A percentile compares a stretch with the other conserved stretches of the same genome.
Evolutionary conservation across 2,888 invertebrate species (phyloP).

Genomic region (Lasioglossum malachurum): DNA sequence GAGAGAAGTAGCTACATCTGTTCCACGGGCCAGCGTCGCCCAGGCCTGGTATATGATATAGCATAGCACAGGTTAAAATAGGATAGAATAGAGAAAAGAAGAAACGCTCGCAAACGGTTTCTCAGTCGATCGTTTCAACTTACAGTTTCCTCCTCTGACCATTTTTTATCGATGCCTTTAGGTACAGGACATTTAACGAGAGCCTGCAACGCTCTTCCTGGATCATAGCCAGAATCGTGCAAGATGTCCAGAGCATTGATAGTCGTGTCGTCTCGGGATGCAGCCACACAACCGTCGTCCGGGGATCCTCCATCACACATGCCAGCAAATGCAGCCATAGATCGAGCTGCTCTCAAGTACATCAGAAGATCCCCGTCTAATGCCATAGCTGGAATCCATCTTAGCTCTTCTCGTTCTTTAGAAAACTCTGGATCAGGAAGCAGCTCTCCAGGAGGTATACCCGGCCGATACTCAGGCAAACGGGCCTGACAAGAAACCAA

Average conservation of each 20-base stretch:
- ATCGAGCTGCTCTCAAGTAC: conserved; percentile 98
- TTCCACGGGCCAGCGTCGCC: too few species aligned
- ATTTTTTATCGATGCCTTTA: conserved; percentile 98
- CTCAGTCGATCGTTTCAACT: conserved; percentile 68
- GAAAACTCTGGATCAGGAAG: conserved; percentile 86
- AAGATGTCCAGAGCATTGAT: conserved; percentile 98
- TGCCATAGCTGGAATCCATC: conserved; percentile 97
- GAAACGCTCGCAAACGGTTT: neutral
- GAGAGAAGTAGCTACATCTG: too few species aligned
- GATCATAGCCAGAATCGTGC: conserved; percentile 98
- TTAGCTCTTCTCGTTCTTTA: conserved; percentile 92
- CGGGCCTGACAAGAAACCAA: conserved; percentile 87
- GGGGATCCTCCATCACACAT: conserved; percentile 99
- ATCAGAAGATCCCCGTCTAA: conserved; percentile 98
- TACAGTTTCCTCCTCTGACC: conserved; percentile 98
- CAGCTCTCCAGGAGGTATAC: conserved; percentile 84
- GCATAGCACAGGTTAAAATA: neutral
- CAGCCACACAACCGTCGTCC: conserved; percentile 98
- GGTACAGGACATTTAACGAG: conserved; percentile 98
- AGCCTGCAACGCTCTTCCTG: conserved; percentile 97
- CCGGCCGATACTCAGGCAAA: conserved; percentile 87
- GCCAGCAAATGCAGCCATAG: conserved; percentile 99
- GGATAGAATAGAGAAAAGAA: conserved; percentile 2
- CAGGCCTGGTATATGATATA: neutral
- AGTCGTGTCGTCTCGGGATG: conserved; percentile 98